These are phyloP conservation scores for Drepanosiphum platanoidis DNA, from an alignment of 2,888 invertebrate genomes.

Conservation along the genomic window DNA sequence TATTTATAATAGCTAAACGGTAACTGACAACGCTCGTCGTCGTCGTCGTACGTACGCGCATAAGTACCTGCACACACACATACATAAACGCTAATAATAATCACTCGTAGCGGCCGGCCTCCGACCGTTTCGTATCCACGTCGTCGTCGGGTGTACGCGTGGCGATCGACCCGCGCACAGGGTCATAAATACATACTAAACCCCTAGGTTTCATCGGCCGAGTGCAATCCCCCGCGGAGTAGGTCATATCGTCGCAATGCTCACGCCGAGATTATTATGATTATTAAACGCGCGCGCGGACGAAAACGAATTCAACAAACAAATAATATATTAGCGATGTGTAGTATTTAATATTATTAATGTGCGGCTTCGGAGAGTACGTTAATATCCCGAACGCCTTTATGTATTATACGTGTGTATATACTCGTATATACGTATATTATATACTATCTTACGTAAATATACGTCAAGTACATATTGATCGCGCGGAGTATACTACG, in stretches of 20 bases:
- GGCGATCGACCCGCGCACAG: not conserved
- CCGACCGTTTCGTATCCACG: slow-evolving; percentile 4
- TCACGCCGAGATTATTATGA: slow-evolving; percentile 2
- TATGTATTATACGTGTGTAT: not conserved
- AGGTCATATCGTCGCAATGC: slow-evolving; percentile 30
- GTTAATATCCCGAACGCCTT: not conserved
- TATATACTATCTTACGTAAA: too few species aligned
- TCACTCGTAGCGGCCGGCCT: slow-evolving; percentile 11
- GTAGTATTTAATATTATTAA: too few species aligned
- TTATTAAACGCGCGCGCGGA: not conserved
- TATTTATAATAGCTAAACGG: not conserved
- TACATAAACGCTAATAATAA: too few species aligned
- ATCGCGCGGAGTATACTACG: too few species aligned
- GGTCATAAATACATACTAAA: slow-evolving; percentile 44
- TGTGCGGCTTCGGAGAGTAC: not conserved
- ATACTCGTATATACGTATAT: too few species aligned
- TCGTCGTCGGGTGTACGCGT: not conserved
- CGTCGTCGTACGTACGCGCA: not conserved
- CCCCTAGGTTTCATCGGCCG: slow-evolving; percentile 3
- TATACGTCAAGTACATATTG: too few species aligned
- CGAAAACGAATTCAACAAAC: slow-evolving; percentile 45
- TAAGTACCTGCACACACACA: too few species aligned
- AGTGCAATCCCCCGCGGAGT: slow-evolving; percentile 51
- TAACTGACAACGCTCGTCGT: slow-evolving; percentile 21
- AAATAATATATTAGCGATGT: slow-evolving; percentile 42